Base-by-base conservation (phyloP, 2,797 vertebrate species). In the Cirrhinus molitorella region DNA sequence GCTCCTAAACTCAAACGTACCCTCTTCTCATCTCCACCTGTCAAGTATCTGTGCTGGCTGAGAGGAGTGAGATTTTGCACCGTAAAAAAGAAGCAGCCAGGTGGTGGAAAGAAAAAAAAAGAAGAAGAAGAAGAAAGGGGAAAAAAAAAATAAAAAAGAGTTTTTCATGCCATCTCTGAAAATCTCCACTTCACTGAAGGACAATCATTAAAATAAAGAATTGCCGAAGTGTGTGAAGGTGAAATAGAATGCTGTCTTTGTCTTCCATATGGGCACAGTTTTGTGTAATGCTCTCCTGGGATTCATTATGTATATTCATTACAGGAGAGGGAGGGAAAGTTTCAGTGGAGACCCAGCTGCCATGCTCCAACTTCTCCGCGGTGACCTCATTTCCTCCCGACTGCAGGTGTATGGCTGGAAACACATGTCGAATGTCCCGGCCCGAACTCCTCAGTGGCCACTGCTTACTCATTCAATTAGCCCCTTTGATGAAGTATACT, bases 271-370 rank as follows among this genome's bases (percentile, higher is more conserved):
- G 93, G 93, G 89, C 91, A 91, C 91, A 90, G 91, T 92, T 91
- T 91, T 92, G 88, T 80, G 87, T 70, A 91, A 79, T 85, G 84
- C 87, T 88, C 93, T 92, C 91, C 77, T 78, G 93, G 91, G 93
- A 93, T 81, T 89, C 55, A 37, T 85, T 91, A 94, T 94, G 93
- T 94, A 92, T 95, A 95, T 95, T 95, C 93, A 95, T 94, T 92
- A 93, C 89, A 86, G 87, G 88, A 91, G 90, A 85, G 85, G 81
- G 88, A 87, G 83, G 75, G 70, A 82, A 94, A 92, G 90, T 94
- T 95, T 90, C 86, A 83, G 72, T 37, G 89, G 88, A 93, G 91
- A 91, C 92, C 93, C 93, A 95, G 92, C 92, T 94, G 93, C 93
- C 92, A 91, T 85, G 86, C 87, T 90, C 87, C 91, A 88, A 94